A percentile compares a stretch with the other conserved stretches of the same genome.
Conservation (phyloP, 2,888 invertebrate genomes). For the Temnothorax ravouxi region DNA sequence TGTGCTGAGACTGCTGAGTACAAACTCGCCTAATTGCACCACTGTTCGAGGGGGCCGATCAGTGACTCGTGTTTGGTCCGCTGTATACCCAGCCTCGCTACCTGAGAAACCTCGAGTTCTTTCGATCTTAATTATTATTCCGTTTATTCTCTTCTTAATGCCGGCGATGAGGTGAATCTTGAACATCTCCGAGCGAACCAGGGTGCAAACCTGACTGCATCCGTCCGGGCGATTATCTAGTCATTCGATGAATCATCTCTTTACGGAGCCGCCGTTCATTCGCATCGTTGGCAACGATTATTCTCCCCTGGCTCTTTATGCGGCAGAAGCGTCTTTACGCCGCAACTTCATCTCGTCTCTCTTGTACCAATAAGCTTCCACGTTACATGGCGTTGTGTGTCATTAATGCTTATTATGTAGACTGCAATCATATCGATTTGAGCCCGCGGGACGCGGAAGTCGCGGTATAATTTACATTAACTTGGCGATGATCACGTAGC, state of each 20-base stretch:
- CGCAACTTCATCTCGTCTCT: background rate
- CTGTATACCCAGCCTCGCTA: constrained; percentile 22
- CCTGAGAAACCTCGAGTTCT: constrained; percentile 43
- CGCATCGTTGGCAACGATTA: constrained; percentile 34
- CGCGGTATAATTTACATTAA: constrained; percentile 33
- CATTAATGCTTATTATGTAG: constrained; percentile 46
- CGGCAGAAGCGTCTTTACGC: background rate
- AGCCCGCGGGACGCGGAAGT: constrained; percentile 30
- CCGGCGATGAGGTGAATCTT: constrained; percentile 22
- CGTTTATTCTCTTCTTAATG: constrained; percentile 50
- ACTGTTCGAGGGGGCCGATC: background rate
- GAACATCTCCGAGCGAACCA: constrained; percentile 9
- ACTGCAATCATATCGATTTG: constrained; percentile 35
- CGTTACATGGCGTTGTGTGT: background rate
- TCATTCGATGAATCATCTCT: constrained; percentile 36
- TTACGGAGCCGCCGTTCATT: constrained; percentile 34
- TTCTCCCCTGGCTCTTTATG: constrained; percentile 17
- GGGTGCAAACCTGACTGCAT: constrained; percentile 17
- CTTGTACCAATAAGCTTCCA: background rate
- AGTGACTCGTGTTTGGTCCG: constrained; percentile 33
- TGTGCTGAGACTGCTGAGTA: background rate
- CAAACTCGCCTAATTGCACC: constrained; percentile 5
- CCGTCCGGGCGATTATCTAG: constrained; percentile 37
- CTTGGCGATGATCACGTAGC: constrained; percentile 23
- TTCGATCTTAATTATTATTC: constrained; percentile 59